Conservation (phyloP, 2,888 invertebrate species). For the Congeria kusceri region DNA sequence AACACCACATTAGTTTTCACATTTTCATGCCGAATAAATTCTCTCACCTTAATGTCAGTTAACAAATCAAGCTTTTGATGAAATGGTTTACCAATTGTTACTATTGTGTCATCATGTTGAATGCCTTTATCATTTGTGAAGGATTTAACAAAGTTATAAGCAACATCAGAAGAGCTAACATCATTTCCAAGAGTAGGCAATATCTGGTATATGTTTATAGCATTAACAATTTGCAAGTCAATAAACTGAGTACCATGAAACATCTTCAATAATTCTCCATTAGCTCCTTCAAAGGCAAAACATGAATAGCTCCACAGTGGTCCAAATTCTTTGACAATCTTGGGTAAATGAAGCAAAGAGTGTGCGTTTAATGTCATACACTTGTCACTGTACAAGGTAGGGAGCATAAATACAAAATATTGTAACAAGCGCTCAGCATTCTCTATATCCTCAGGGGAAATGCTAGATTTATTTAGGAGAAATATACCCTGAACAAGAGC, state of each 20-base stretch:
- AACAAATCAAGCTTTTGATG: neutral
- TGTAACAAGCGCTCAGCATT: slow-evolving; percentile 10
- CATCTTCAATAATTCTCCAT: slow-evolving; percentile 40
- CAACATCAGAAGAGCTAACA: neutral
- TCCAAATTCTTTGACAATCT: slow-evolving; percentile 24
- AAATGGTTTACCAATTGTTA: neutral
- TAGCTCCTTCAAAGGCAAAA: slow-evolving; percentile 41
- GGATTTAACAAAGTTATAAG: slow-evolving; percentile 7
- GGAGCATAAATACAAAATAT: slow-evolving; percentile 30
- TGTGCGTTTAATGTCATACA: slow-evolving; percentile 42
- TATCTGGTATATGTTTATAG: slow-evolving; percentile 33
- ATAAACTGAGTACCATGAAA: slow-evolving; percentile 46
- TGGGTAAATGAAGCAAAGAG: slow-evolving; percentile 32
- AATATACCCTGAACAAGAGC: slow-evolving; percentile 32
- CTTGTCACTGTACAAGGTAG: slow-evolving; percentile 24
- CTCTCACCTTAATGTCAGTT: neutral
- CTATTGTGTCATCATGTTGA: neutral
- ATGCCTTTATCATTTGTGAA: neutral
- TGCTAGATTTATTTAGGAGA: slow-evolving; percentile 18
- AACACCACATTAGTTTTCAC: neutral
- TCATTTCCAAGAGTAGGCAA: slow-evolving; percentile 21
- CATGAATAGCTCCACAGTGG: slow-evolving; percentile 39
- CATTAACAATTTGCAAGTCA: slow-evolving; percentile 40
- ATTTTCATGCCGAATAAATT: neutral
- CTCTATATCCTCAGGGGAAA: slow-evolving; percentile 22